Evolutionary conservation across 1,140 invertebrate genomes (phyloP).

Genomic region (Drosophila nannoptera): DNA sequence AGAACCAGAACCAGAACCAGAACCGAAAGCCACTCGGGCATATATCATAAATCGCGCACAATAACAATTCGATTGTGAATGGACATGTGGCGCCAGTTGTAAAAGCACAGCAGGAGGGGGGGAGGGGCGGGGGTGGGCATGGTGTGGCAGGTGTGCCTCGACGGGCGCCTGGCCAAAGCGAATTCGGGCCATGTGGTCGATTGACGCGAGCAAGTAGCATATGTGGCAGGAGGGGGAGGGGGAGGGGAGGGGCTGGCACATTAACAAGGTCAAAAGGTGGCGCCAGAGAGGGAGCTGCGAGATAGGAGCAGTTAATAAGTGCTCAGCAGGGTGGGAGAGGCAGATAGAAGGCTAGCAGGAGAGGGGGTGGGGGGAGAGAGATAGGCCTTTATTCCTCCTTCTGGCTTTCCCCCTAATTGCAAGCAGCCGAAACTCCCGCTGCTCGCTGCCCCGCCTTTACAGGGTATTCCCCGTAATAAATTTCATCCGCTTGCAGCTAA

Average conservation of each 20-base stretch:
- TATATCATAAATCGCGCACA: slow-evolving; percentile 29
- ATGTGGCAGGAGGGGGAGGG: not conserved
- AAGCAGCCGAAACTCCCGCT: not conserved
- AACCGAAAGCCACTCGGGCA: slow-evolving; percentile 14
- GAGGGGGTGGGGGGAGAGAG: not conserved
- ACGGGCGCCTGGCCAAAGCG: too few species aligned
- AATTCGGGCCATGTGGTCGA: slow-evolving; percentile 33
- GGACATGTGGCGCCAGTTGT: slow-evolving; percentile 35
- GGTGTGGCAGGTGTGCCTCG: too few species aligned
- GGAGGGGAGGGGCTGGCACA: not conserved
- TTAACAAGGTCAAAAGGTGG: slow-evolving; percentile 26
- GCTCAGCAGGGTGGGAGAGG: too few species aligned
- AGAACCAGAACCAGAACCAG: slow-evolving; percentile 2
- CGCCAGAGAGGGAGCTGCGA: not conserved
- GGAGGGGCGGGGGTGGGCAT: not conserved
- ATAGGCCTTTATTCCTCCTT: not conserved
- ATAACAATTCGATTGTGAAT: slow-evolving; percentile 11
- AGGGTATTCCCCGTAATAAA: slow-evolving; percentile 26
- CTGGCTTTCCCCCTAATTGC: not conserved
- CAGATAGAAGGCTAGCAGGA: not conserved
- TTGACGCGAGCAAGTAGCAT: slow-evolving; percentile 2
- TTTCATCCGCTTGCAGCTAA: slow-evolving; percentile 22
- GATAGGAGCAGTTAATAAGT: too few species aligned
- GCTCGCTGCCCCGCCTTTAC: not conserved
- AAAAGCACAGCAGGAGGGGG: not conserved